Evolutionary conservation across 2,797 vertebrate species (phyloP), one percentile per base, ranked within the genome.

Genomic region (Ctenopoma multispine): DNA sequence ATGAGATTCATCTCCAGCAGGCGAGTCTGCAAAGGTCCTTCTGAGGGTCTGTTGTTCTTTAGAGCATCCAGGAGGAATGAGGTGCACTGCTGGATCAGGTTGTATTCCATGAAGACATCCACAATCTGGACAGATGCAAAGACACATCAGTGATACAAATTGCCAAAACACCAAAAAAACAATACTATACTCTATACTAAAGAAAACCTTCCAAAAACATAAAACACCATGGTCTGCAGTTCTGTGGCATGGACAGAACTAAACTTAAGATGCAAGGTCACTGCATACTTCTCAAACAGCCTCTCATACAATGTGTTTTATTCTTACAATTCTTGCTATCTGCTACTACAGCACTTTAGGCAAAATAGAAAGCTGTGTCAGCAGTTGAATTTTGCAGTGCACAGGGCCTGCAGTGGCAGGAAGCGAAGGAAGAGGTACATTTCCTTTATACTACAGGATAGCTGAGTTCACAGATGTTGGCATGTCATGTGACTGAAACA

Each of bases 31-130:
- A 99, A 91, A 12, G 97, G 96, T 38, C 97, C 97, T 82, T 99
- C 97, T 12, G 97, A 97, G 48, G 97, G 97, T 77, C 97, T 95
- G 90, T 99, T 99, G 89, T 98, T 98, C 81, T 99, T 99, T 73
- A 99, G 91, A 59, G 97, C 97, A 67, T 99, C 97, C 80, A 99
- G 92, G 77, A 99, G 91, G 86, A 99, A 99, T 21, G 97, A 97
- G 21, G 97, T 98, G 76, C 97, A 99, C 85, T 98, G 97, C 92
- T 99, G 97, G 90, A 99, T 98, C 91, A 99, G 93, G 85, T 99
- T 99, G 91, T 97, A 98, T 81, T 99, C 97, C 97, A 98, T 98
- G 84, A 99, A 99, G n/a, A 99, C 97, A 75, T 99, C 97, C 59
- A 99, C 97, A 51, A 99, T 98, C 97, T 98, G 83, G 0, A 53